A percentile compares a stretch with the other conserved stretches of the same genome.
phyloP scores from a whole-genome alignment of 35 echinoderm and acorn worm genomes.

The Acanthaster planci region DNA sequence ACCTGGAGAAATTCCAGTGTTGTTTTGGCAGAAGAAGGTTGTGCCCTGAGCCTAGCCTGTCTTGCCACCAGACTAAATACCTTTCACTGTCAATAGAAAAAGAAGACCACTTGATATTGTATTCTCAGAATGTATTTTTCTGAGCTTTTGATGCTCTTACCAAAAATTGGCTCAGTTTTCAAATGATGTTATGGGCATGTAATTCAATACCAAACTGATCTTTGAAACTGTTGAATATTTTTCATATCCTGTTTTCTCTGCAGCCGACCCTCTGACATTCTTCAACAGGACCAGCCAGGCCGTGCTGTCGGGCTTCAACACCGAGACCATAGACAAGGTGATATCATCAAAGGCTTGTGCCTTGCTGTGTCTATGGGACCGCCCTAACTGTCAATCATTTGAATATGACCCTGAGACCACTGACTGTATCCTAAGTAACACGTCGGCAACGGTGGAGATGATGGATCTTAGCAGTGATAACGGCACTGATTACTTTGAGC shows the following conservation, averaged over 20 bases:
- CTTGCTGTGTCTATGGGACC: constrained; percentile 41
- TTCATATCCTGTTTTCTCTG: background rate
- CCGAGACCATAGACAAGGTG: background rate
- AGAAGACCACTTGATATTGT: too few relatives aligned
- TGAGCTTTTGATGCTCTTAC: too few relatives aligned
- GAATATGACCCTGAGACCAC: background rate
- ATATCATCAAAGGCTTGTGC: constrained; percentile 43
- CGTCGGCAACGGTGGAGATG: constrained; percentile 29
- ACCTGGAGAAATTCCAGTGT: too few relatives aligned
- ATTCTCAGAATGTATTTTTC: too few relatives aligned
- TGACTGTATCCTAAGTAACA: constrained; percentile 43
- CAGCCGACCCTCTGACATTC: constrained; percentile 5
- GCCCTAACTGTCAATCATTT: constrained; percentile 52
- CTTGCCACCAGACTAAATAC: too few relatives aligned
- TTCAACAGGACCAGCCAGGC: background rate
- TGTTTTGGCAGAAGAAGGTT: too few relatives aligned
- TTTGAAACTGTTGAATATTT: too few relatives aligned
- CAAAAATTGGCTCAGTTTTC: too few relatives aligned
- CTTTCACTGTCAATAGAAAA: too few relatives aligned
- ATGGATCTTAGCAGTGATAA: background rate
- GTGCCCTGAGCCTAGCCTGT: too few relatives aligned
- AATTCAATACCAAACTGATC: too few relatives aligned
- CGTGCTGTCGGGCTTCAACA: background rate
- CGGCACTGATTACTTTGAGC: constrained; percentile 54
- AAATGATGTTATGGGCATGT: too few relatives aligned